Evolutionary conservation across 2,888 invertebrate genomes (phyloP).

Genomic region (Eurois occulta): DNA sequence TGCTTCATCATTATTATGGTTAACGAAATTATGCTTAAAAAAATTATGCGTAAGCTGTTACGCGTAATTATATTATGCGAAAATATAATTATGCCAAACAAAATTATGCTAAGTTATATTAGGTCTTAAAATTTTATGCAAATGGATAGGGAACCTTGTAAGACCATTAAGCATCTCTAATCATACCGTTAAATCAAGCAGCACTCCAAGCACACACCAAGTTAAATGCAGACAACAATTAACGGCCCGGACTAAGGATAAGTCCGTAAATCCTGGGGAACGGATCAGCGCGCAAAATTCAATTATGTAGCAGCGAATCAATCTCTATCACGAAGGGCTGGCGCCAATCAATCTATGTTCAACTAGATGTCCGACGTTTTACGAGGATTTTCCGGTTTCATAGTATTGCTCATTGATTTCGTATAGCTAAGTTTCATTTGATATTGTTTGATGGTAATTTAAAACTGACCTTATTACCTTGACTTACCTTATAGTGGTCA

Average conservation of each 20-base stretch:
- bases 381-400: slow-evolving; percentile 3
- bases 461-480: no score
- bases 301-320: slow-evolving; percentile 58
- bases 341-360: slow-evolving; percentile 50
- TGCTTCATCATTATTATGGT: no score
- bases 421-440: background rate
- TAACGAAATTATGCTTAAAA: no score
- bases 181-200: background rate
- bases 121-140: no score
- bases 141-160: no score
- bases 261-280: slow-evolving; percentile 36
- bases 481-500: no score
- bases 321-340: slow-evolving; percentile 56
- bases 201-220: background rate
- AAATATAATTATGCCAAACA: no score
- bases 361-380: slow-evolving; percentile 17
- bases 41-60: no score
- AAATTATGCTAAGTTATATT: no score
- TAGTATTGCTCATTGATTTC: background rate
- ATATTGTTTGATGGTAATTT: background rate
- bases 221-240: slow-evolving; percentile 29
- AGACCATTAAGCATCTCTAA: no score
- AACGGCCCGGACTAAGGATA: slow-evolving; percentile 5
- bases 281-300: slow-evolving; percentile 57
- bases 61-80: no score